Evolutionary conservation across 1,140 invertebrate species (phyloP).

Genomic region (Drosophila mauritiana): DNA sequence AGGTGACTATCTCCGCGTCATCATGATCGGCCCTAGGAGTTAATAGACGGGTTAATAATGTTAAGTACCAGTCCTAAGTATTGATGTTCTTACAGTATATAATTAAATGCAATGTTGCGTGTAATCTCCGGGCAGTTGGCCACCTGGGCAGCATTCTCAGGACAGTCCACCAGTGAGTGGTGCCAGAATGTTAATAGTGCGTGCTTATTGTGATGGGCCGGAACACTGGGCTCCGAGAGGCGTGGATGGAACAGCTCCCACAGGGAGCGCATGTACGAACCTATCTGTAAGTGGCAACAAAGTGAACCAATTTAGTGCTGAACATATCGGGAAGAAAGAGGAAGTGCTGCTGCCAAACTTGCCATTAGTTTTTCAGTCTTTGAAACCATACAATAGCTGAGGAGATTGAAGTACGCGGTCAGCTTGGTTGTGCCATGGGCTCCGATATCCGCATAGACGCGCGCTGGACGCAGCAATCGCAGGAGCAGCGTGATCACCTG

Average conservation of each 20-base stretch:
- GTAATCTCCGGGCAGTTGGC: conserved; percentile 91
- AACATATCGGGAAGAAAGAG: conserved; percentile 5
- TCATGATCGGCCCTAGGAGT: conserved; percentile 94
- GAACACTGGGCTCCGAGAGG: conserved; percentile 96
- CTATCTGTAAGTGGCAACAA: conserved; percentile 87
- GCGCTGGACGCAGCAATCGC: conserved; percentile 91
- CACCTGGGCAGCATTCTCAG: conserved; percentile 95
- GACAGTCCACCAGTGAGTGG: conserved; percentile 95
- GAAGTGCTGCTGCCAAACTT: conserved; percentile 58
- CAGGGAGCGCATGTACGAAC: conserved; percentile 94
- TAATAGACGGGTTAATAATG: not conserved
- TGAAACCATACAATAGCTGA: conserved; percentile 95
- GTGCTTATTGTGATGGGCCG: conserved; percentile 98
- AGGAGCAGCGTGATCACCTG: conserved; percentile 93
- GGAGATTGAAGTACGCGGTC: conserved; percentile 95
- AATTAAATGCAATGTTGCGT: conserved; percentile 97
- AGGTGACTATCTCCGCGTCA: conserved; percentile 96
- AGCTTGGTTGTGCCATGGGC: conserved; percentile 95
- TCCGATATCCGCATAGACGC: conserved; percentile 93
- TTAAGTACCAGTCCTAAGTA: not conserved
- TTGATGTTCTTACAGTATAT: conserved; percentile 92
- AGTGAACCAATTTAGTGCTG: conserved; percentile 17
- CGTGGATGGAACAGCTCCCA: conserved; percentile 98
- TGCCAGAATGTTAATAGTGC: conserved; percentile 96
- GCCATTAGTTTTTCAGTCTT: conserved; percentile 97